phyloP scores from a whole-genome alignment of 2,797 vertebrate species.

The Semaprochilodus insignis region DNA sequence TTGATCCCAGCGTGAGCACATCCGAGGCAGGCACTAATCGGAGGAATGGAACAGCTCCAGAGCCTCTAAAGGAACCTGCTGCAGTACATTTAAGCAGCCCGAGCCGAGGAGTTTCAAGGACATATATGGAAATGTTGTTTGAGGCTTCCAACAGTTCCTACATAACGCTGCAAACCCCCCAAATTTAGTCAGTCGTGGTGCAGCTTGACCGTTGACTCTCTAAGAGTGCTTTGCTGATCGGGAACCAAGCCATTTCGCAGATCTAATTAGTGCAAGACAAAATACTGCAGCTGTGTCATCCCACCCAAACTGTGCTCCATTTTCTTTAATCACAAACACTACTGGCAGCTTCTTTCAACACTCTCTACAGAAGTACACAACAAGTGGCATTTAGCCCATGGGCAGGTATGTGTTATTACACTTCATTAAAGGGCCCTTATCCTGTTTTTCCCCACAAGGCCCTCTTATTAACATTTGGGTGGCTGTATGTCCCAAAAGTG shows the following conservation, averaged over 20 bases:
- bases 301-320: not conserved
- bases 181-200: not conserved
- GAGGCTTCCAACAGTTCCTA: not conserved
- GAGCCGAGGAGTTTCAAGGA: not conserved
- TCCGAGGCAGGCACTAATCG: constrained; percentile 40
- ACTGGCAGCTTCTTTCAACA: constrained; percentile 3
- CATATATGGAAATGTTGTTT: constrained; percentile 42
- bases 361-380: not conserved
- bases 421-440: not conserved
- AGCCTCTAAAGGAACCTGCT: constrained; percentile 56
- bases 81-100: constrained; percentile 24
- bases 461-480: too few species aligned
- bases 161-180: not conserved
- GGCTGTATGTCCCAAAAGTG: too few species aligned
- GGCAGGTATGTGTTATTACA: not conserved
- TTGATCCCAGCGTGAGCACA: constrained; percentile 41
- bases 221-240: not conserved
- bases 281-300: not conserved
- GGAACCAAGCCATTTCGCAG: not conserved
- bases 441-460: too few species aligned
- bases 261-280: constrained; percentile 16
- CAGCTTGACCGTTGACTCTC: not conserved
- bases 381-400: not conserved
- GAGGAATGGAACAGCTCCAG: constrained; percentile 52
- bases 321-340: not conserved